Percentiles rank a stretch among this genome's conserved stretches.
phyloP scores from a whole-genome alignment of 2,113 vertebrate species.

The Solenodon paradoxus region DNA sequence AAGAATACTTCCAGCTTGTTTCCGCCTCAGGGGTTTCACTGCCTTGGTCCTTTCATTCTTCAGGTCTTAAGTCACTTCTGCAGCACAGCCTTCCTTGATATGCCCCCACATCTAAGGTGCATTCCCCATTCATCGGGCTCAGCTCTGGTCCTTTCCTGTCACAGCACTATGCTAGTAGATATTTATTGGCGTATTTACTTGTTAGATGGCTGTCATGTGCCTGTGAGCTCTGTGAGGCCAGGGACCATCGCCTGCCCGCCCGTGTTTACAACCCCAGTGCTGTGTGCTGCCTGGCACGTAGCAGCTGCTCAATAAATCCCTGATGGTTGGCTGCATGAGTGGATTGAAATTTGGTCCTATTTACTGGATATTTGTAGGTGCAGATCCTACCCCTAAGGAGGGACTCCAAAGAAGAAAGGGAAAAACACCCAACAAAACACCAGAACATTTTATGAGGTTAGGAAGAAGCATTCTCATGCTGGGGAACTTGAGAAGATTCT shows the following conservation, averaged over 20 bases:
- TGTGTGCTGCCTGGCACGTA: not conserved
- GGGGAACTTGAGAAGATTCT: not conserved
- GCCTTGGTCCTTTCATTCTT: not conserved
- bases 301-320: not conserved
- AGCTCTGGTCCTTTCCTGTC: not conserved
- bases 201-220: not conserved
- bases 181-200: not conserved
- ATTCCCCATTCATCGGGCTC: not conserved
- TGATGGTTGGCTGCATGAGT: not conserved
- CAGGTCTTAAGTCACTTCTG: not conserved
- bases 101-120: fast-evolving
- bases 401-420: not conserved
- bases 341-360: not conserved
- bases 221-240: not conserved
- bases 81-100: not conserved
- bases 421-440: no score
- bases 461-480: not conserved
- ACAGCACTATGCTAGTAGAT: fast-evolving
- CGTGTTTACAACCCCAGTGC: not conserved
- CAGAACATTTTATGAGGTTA: no score
- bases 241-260: not conserved
- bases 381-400: not conserved
- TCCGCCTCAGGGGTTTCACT: no score
- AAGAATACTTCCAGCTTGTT: not conserved
- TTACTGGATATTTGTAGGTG: not conserved